Percentiles rank a stretch among this genome's conserved stretches.
These are phyloP conservation scores for Nemurella pictetii DNA, from an alignment of 2,888 invertebrate species.

Conservation along the genomic window DNA sequence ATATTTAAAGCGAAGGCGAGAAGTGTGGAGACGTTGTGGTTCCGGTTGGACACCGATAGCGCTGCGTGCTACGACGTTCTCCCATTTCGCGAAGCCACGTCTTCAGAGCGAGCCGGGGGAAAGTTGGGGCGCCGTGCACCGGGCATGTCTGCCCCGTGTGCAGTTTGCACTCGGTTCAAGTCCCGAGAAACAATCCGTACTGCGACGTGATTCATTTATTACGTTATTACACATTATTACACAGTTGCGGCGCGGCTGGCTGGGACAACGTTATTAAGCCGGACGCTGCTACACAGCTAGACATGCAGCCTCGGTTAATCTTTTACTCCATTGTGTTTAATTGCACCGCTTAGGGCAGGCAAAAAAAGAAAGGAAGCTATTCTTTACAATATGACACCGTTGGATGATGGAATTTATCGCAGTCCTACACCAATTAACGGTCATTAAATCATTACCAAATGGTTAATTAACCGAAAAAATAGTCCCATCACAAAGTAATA, in stretches of 20 bases:
- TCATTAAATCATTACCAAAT: neutral
- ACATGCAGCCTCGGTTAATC: neutral
- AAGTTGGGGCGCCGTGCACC: no score
- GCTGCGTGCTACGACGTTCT: neutral
- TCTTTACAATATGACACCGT: constrained; percentile 2
- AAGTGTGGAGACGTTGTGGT: neutral
- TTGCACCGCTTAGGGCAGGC: neutral
- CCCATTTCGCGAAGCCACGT: neutral
- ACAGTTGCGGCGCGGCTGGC: no score
- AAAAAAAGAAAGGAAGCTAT: constrained; percentile 1
- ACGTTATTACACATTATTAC: neutral
- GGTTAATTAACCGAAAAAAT: neutral
- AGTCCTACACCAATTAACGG: constrained; percentile 12
- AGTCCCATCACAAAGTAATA: neutral
- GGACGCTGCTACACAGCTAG: no score
- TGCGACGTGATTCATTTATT: constrained; percentile 14
- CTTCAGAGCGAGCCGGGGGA: neutral
- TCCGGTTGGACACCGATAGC: neutral
- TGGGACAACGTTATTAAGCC: constrained; percentile 12
- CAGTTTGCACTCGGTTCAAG: neutral
- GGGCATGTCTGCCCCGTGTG: no score
- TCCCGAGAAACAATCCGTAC: neutral
- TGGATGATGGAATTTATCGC: neutral
- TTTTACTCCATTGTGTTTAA: constrained; percentile 1
- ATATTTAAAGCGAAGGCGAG: neutral